A percentile compares a stretch with the other conserved stretches of the same genome.
phyloP scores from a whole-genome alignment of 2,888 invertebrate species.

The Mythimna ferrago region DNA sequence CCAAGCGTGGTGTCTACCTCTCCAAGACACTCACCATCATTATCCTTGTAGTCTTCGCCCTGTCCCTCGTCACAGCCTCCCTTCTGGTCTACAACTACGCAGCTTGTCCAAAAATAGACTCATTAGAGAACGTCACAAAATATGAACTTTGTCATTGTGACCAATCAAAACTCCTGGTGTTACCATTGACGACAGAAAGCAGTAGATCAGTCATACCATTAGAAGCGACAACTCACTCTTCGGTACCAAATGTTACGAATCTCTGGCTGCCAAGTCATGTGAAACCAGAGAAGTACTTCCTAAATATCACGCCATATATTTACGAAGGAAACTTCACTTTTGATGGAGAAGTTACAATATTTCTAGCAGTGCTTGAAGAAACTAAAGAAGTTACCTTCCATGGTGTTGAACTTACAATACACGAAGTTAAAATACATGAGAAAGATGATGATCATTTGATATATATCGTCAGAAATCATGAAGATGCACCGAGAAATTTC shows the following conservation, averaged over 20 bases:
- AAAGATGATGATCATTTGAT: conserved; percentile 77
- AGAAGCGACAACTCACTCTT: conserved; percentile 74
- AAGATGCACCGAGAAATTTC: conserved; percentile 92
- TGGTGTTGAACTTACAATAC: conserved; percentile 92
- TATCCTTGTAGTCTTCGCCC: conserved; percentile 91
- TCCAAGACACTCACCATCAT: conserved; percentile 92
- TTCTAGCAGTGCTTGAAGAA: conserved; percentile 91
- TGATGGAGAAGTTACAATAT: conserved; percentile 92
- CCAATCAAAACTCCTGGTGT: conserved; percentile 82
- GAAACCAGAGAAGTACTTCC: conserved; percentile 92
- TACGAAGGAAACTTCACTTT: conserved; percentile 95
- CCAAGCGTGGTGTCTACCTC: conserved; percentile 91
- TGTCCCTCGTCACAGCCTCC: conserved; percentile 93
- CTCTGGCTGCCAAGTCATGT: conserved; percentile 93
- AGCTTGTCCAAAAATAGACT: conserved; percentile 91
- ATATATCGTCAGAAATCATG: conserved; percentile 81
- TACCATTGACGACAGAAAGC: conserved; percentile 83
- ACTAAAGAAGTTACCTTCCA: conserved; percentile 94
- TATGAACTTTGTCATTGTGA: conserved; percentile 85
- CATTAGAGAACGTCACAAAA: conserved; percentile 86
- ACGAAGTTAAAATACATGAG: conserved; percentile 89
- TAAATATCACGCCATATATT: conserved; percentile 94
- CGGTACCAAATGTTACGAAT: conserved; percentile 77
- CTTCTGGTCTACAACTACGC: conserved; percentile 95
- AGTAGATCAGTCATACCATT: conserved; percentile 80